phyloP scores from a whole-genome alignment of 2,797 vertebrate genomes.

The Anabas testudineus region DNA sequence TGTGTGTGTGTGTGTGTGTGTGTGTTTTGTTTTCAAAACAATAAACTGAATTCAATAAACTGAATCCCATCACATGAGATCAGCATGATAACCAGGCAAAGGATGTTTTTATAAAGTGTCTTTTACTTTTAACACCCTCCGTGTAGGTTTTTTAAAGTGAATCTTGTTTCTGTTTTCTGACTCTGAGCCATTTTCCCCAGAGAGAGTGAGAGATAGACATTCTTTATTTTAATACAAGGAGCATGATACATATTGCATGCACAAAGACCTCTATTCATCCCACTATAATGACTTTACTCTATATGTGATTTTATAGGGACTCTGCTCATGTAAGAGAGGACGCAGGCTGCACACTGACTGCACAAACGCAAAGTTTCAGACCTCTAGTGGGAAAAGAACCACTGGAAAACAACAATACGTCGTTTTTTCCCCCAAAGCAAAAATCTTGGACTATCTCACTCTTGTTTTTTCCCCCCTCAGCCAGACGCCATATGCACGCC shows the following conservation, averaged over 20 bases:
- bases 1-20: too few species aligned
- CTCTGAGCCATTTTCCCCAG: conserved; percentile 8
- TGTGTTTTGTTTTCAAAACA: too few species aligned
- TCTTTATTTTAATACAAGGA: conserved; percentile 50
- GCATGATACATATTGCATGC: conserved; percentile 44
- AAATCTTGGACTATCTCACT: conserved; percentile 34
- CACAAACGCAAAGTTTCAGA: too few species aligned
- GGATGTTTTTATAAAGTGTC: conserved; percentile 12
- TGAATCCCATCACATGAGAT: background rate
- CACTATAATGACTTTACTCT: conserved; percentile 43
- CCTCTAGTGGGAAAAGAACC: background rate
- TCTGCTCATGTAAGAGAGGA: conserved; percentile 6
- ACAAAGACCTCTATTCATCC: conserved; percentile 67
- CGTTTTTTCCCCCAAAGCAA: conserved; percentile 7
- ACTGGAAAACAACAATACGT: conserved; percentile 3
- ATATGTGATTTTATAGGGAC: conserved; percentile 37
- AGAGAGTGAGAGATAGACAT: conserved; percentile 10
- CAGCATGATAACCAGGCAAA: conserved; percentile 4
- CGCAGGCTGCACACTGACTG: background rate
- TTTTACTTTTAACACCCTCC: conserved; percentile 1
- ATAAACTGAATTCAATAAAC: too few species aligned
- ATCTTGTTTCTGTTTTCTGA: conserved; percentile 23
- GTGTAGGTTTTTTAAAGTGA: conserved; percentile 15
- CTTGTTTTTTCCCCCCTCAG: conserved; percentile 2
- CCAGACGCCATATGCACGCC: conserved; percentile 67